phyloP scores from a whole-genome alignment of 2,888 invertebrate genomes.

The Lasioglossum malachurum region DNA sequence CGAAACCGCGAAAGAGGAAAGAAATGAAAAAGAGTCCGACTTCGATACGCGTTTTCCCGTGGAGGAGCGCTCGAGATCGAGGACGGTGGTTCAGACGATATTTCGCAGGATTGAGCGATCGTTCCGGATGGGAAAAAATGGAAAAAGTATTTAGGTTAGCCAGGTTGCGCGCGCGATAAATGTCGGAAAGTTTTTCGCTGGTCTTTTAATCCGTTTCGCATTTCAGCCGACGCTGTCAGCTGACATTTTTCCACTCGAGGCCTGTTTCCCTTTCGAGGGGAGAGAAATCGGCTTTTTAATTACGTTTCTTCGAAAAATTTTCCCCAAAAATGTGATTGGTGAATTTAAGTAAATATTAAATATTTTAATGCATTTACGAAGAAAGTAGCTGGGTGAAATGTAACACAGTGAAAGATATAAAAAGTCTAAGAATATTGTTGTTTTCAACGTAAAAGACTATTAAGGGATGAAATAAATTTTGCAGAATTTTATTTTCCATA shows the following conservation, averaged over 20 bases:
- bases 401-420: too few species aligned
- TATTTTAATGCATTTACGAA: too few species aligned
- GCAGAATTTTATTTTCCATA: too few species aligned
- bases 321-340: neutral
- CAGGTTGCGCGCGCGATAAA: neutral
- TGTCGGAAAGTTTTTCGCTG: neutral
- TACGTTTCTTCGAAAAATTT: neutral
- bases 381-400: too few species aligned
- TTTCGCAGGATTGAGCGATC: neutral
- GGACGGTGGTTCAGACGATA: neutral
- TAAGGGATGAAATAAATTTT: too few species aligned
- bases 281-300: neutral
- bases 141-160: conserved; percentile 1
- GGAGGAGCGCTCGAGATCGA: neutral
- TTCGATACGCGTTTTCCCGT: conserved; percentile 6
- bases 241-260: neutral
- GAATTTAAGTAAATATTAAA: neutral
- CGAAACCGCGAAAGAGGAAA: neutral
- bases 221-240: neutral
- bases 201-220: neutral
- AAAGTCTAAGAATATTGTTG: too few species aligned
- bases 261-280: neutral
- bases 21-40: conserved; percentile 3
- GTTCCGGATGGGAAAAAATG: neutral
- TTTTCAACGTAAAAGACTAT: too few species aligned